Conservation (phyloP, 2,797 vertebrate species). For the Pagetopsis macropterus region DNA sequence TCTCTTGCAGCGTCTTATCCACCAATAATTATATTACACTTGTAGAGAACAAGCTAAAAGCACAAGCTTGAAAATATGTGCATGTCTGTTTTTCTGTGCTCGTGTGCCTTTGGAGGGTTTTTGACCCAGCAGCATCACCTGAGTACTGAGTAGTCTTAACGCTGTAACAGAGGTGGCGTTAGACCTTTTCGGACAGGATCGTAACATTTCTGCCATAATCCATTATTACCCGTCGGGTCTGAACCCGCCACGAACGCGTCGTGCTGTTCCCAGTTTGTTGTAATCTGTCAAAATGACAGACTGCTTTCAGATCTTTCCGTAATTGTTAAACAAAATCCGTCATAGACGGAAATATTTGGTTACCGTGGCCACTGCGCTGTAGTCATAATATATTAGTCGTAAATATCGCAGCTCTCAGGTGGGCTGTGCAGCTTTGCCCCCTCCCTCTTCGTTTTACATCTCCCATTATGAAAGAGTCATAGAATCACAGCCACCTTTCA, state of each 20-base stretch:
- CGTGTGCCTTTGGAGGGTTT: neutral
- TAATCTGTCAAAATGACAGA: too few species aligned
- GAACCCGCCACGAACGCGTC: too few species aligned
- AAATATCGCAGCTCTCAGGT: constrained; percentile 54
- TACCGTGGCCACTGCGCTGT: neutral
- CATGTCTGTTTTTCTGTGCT: neutral
- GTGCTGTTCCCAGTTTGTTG: too few species aligned
- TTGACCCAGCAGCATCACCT: constrained; percentile 10
- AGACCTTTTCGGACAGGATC: too few species aligned
- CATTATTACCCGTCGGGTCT: too few species aligned
- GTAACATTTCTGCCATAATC: too few species aligned
- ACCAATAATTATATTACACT: constrained; percentile 15
- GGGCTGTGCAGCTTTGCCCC: too few species aligned
- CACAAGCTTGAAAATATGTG: constrained; percentile 24
- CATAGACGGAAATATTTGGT: too few species aligned
- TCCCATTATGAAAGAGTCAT: neutral
- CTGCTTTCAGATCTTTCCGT: too few species aligned
- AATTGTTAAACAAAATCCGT: too few species aligned
- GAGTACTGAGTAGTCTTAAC: constrained; percentile 26
- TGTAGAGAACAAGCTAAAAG: constrained; percentile 7
- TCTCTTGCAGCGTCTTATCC: constrained; percentile 13
- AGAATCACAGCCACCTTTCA: constrained; percentile 30
- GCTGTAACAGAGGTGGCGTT: neutral
- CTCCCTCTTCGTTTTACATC: too few species aligned
- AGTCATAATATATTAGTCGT: constrained; percentile 18